These are phyloP conservation scores for Salminus brasiliensis DNA, from an alignment of 2,113 vertebrate species.

Conservation along the genomic window DNA sequence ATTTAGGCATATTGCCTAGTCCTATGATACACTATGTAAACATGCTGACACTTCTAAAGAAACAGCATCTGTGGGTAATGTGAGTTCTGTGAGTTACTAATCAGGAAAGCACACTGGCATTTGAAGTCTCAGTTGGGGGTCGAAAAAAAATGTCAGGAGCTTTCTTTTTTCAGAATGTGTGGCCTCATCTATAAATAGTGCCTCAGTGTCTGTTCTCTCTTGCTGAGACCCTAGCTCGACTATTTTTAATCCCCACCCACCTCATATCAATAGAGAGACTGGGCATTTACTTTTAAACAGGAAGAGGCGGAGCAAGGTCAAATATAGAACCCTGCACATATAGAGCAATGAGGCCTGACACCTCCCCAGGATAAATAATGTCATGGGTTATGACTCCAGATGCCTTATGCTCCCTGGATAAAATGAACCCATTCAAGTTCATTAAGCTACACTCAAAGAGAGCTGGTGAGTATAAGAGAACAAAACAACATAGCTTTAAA, in stretches of 20 bases:
- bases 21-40: not conserved
- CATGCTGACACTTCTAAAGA: not conserved
- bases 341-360: not conserved
- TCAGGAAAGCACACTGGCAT: not conserved
- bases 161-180: conserved; percentile 12
- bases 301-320: conserved; percentile 1
- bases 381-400: conserved; percentile 17
- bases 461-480: not conserved
- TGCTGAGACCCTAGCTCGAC: not conserved
- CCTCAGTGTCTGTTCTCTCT: not conserved
- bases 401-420: not conserved
- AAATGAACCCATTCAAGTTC: not conserved
- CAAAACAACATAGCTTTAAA: not conserved
- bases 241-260: not conserved
- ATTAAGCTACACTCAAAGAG: not conserved
- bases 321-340: not conserved
- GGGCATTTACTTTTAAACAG: conserved; percentile 3
- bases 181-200: not conserved
- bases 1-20: too few relatives aligned
- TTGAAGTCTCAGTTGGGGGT: not conserved
- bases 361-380: conserved; percentile 19
- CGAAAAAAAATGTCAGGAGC: not conserved
- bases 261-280: not conserved
- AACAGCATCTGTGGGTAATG: not conserved
- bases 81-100: not conserved